These are phyloP conservation scores for Hyperopisus bebe DNA, from an alignment of 2,113 vertebrate genomes.

Conservation along the genomic window DNA sequence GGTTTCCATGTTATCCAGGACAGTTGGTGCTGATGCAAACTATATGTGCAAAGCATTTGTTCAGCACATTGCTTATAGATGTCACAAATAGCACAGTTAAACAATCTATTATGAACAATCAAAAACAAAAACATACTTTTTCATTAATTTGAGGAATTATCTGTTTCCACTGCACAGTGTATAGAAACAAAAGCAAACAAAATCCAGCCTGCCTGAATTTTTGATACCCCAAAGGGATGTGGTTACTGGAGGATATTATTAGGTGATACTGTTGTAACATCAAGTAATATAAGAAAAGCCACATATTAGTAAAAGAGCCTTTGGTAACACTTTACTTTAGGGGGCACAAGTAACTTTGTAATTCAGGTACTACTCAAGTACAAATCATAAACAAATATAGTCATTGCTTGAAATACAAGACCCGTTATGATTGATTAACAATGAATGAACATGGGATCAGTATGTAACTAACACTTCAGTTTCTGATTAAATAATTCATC, in stretches of 20 bases:
- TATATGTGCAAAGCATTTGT: background rate
- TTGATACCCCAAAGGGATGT: no score
- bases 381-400: background rate
- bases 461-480: background rate
- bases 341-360: no score
- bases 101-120: background rate
- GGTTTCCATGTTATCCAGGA: background rate
- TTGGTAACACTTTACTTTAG: no score
- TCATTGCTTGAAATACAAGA: background rate
- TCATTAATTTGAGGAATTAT: no score
- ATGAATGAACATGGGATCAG: background rate
- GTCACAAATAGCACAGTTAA: background rate
- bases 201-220: background rate
- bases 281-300: background rate
- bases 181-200: background rate
- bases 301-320: background rate
- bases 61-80: background rate
- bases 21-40: background rate
- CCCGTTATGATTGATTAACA: background rate
- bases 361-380: no score
- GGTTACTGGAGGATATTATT: background rate
- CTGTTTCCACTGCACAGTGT: background rate
- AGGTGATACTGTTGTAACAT: background rate
- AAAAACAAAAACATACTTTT: background rate
- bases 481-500: background rate